These are phyloP conservation scores for Aleiodes testaceus DNA, from an alignment of 2,888 invertebrate species.

Conservation along the genomic window DNA sequence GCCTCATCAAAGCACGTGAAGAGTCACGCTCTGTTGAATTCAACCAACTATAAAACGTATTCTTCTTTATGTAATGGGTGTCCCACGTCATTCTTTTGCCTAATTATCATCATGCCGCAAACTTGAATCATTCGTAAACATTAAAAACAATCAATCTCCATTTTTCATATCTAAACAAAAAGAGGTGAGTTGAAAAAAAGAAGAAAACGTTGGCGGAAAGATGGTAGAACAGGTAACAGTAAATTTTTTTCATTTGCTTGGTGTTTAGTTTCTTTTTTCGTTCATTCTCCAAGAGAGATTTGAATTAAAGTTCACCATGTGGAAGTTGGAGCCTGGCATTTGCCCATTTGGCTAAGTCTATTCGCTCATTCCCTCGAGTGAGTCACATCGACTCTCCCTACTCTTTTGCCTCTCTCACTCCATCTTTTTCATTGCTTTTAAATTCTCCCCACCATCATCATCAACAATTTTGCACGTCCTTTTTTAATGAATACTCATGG, in stretches of 20 bases:
- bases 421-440: conserved; percentile 32
- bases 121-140: conserved; percentile 17
- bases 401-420: conserved; percentile 40
- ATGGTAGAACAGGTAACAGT: background rate
- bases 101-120: conserved; percentile 16
- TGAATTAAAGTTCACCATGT: conserved; percentile 38
- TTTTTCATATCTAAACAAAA: conserved; percentile 10
- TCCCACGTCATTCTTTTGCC: conserved; percentile 38
- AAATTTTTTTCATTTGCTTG: conserved; percentile 14
- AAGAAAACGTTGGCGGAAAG: too few species aligned
- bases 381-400: conserved; percentile 57
- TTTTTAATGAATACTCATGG: conserved; percentile 41
- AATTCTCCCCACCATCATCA: conserved; percentile 44
- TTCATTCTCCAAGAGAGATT: conserved; percentile 13
- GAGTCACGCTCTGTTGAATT: conserved; percentile 67
- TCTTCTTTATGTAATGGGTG: conserved; percentile 62
- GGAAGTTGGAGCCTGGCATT: conserved; percentile 51
- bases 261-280: background rate
- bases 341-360: conserved; percentile 59
- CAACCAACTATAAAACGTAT: conserved; percentile 52
- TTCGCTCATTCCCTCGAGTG: conserved; percentile 63
- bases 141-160: conserved; percentile 37
- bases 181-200: background rate
- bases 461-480: conserved; percentile 45
- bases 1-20: conserved; percentile 60